Conservation (phyloP, 2,888 invertebrate species). For the Malachius bipustulatus region DNA sequence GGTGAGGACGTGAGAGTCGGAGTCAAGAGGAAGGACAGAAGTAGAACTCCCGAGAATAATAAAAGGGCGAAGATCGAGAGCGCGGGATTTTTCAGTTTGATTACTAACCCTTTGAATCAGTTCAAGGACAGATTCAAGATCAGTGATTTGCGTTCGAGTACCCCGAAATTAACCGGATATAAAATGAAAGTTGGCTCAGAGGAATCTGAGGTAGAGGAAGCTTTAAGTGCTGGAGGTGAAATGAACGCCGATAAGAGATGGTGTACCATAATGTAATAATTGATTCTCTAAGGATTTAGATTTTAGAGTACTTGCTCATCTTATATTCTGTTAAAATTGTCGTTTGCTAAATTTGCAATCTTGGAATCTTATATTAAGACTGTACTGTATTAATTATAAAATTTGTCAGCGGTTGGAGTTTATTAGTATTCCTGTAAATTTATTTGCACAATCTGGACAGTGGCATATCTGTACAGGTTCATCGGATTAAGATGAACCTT, state of each 20-base stretch:
- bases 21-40: slow-evolving; percentile 28
- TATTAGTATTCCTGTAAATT: too few relatives aligned
- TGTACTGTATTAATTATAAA: too few relatives aligned
- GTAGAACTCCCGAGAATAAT: slow-evolving; percentile 24
- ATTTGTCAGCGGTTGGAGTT: too few relatives aligned
- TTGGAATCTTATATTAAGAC: too few relatives aligned
- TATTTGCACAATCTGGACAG: too few relatives aligned
- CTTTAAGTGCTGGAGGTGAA: slow-evolving; percentile 13
- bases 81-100: slow-evolving; percentile 23
- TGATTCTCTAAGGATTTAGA: too few relatives aligned
- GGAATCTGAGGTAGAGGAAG: slow-evolving; percentile 20
- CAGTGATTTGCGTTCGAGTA: slow-evolving; percentile 25
- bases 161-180: slow-evolving; percentile 31
- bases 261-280: slow-evolving; percentile 30
- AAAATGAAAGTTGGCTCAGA: slow-evolving; percentile 25
- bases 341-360: too few relatives aligned
- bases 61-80: slow-evolving; percentile 25
- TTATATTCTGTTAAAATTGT: too few relatives aligned
- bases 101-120: slow-evolving; percentile 27
- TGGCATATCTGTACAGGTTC: too few relatives aligned
- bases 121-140: slow-evolving; percentile 25
- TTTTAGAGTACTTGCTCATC: too few relatives aligned
- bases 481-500: too few relatives aligned
- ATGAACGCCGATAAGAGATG: slow-evolving; percentile 25
- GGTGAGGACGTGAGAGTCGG: slow-evolving; percentile 5